Base-by-base conservation (phyloP, 1,140 invertebrate species). In the Portunus trituberculatus region DNA sequence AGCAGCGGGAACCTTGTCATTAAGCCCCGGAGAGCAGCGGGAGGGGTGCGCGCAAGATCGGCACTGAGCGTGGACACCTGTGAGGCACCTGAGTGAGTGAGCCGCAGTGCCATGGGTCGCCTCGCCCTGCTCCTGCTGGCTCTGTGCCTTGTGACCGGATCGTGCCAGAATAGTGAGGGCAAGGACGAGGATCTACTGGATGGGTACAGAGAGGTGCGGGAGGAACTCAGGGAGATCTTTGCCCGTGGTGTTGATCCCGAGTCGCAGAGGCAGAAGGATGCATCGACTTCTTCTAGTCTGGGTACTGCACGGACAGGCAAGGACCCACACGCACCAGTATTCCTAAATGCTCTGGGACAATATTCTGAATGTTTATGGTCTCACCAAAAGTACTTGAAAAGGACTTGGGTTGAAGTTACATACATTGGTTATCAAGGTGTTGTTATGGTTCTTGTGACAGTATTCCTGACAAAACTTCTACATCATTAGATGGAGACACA, bases 191-290 rank as follows among this genome's bases (percentile, higher is more conserved):
- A 93, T 4, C 25, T 46, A 29, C 16, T 45, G 16, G 52, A 90
- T n/a, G 87, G 14, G 28, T 94, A 90, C 88, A 46, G 82, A 25
- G 88, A 94, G 46, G 52, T 94, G 59, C 89, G 90, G 59, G 93
- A 94, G 28, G 83, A 16, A 2, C 88, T 94, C 2, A 90, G 67
- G 52, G 12, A 90, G 14, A 90, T 94, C 20, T 82, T 94, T n/a
- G 87, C 31, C 8, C 16, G 82, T 6, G 93, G 93, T 16, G 93
- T 94, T n/a, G 87, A 94, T 14, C 87, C 32, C 25, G 67, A n/a
- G 67, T 25, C 1, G 6, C 67, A 76, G 67, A 59, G 20, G 52
- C 10, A 12, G 20, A 25, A 25, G 20, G 67, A n/a, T 8, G n/a
- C n/a, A 8, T 76, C 20, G 67, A 25, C 20, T 59, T 25, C 67